Evolutionary conservation across 2,888 invertebrate genomes (phyloP), one percentile per base, ranked within the genome.

Genomic region (Chalcis sispes): DNA sequence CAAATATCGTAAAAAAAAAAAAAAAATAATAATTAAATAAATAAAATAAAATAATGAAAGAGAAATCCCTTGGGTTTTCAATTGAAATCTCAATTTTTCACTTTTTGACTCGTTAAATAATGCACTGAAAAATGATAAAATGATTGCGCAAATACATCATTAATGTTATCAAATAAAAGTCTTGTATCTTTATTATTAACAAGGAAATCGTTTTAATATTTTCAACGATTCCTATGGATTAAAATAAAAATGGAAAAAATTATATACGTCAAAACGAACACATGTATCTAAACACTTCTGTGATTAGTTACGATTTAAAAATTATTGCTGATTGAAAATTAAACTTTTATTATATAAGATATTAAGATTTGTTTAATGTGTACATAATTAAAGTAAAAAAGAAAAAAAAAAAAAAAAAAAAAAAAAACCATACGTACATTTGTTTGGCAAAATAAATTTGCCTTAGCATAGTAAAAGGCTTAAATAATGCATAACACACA

Each of bases 91-190:
- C 72, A 71, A 77, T 77, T 77, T 77, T 73, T 73, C 73, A 77
- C 77, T 71, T 73, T 77, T 74, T 70, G 65, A 77, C 73, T 74
- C 36, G 70, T 77, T 71, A 58, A 77, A 74, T 61, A 71, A 20
- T 77, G 77, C 74, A 74, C 74, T 62, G 56, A 71, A 58, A 69
- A 54, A 62, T 56, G 62, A 67, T 62, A 42, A 69, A 72, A 52
- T 23, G n/a, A n/a, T n/a, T n/a, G 42, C 48, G 61, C 61, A 52
- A 61, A 67, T 59, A 10, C 32, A 77, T 70, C 32, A 66, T 74
- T 65, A 71, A 77, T 77, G 70, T 77, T 77, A 77, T 64, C 52
- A 48, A 64, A 66, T 66, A 66, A 62, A 52, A 40, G 36, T 54
- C n/a, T n/a, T n/a, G 54, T 3, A 66, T 40, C 7, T 20, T 8